These are phyloP conservation scores for Drosophila paramelanica DNA, from an alignment of 2,888 invertebrate species.

Conservation along the genomic window DNA sequence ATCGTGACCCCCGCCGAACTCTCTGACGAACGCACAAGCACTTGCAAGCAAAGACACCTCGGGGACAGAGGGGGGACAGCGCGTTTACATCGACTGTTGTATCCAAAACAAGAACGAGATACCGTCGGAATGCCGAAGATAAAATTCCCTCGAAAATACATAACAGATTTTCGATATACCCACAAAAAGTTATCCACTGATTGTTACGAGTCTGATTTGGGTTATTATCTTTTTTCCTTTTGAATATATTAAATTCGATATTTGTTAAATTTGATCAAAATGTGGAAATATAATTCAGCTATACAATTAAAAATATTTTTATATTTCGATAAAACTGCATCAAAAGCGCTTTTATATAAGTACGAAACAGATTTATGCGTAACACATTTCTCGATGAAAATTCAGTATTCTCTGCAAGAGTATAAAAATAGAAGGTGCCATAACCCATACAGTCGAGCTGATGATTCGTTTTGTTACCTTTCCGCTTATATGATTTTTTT, in stretches of 20 bases:
- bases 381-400: not conserved
- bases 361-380: constrained; percentile 18
- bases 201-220: too few relatives aligned
- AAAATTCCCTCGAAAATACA: not conserved
- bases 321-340: too few relatives aligned
- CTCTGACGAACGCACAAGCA: constrained; percentile 46
- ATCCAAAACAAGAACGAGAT: constrained; percentile 9
- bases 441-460: constrained; percentile 18
- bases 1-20: constrained; percentile 17
- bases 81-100: constrained; percentile 56
- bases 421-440: constrained; percentile 18
- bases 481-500: constrained; percentile 42
- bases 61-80: constrained; percentile 19
- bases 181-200: too few relatives aligned
- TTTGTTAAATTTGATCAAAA: too few relatives aligned
- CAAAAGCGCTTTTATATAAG: not conserved
- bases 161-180: not conserved
- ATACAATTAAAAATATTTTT: too few relatives aligned
- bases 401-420: not conserved
- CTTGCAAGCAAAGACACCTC: constrained; percentile 46
- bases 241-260: too few relatives aligned
- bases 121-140: not conserved
- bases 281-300: too few relatives aligned
- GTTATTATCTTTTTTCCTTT: too few relatives aligned
- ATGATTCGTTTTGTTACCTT: constrained; percentile 47